Conservation (phyloP, 2,888 invertebrate species). For the Hedya salicella region DNA sequence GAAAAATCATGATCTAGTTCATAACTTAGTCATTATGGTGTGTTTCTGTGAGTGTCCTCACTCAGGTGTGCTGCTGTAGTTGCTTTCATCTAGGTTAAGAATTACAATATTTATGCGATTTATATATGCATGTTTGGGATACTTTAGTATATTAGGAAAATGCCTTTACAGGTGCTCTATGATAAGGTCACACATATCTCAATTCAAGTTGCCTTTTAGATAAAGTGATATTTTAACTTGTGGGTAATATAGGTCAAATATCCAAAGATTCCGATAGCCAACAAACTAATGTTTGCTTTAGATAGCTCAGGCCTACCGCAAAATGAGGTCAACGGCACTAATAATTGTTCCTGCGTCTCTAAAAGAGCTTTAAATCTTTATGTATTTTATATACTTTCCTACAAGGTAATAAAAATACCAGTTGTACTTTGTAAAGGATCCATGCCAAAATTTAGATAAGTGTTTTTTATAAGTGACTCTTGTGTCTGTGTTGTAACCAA, state of each 20-base stretch:
- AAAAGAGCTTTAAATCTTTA: constrained; percentile 70
- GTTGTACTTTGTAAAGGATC: constrained; percentile 64
- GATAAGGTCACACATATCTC: constrained; percentile 80
- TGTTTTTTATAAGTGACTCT: constrained; percentile 70
- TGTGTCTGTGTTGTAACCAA: constrained; percentile 81
- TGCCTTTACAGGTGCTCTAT: constrained; percentile 82
- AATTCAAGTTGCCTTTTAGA: constrained; percentile 84
- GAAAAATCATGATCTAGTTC: constrained; percentile 79
- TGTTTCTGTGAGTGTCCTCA: constrained; percentile 75
- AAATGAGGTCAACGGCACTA: constrained; percentile 63
- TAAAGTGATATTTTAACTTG: constrained; percentile 76
- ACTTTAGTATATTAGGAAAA: constrained; percentile 70
- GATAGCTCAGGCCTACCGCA: constrained; percentile 71
- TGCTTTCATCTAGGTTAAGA: constrained; percentile 71
- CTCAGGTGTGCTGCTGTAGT: constrained; percentile 80
- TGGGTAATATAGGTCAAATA: constrained; percentile 72
- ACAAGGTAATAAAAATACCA: constrained; percentile 59
- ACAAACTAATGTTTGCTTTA: constrained; percentile 73
- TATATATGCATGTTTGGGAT: constrained; percentile 76
- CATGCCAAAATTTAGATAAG: constrained; percentile 82
- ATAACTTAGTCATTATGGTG: constrained; percentile 83
- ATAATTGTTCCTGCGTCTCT: constrained; percentile 70
- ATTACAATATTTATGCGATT: constrained; percentile 69
- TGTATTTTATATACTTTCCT: constrained; percentile 73
- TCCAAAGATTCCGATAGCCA: constrained; percentile 75